Base-by-base conservation (phyloP, 2,113 vertebrate genomes). In the Bos indicus region DNA sequence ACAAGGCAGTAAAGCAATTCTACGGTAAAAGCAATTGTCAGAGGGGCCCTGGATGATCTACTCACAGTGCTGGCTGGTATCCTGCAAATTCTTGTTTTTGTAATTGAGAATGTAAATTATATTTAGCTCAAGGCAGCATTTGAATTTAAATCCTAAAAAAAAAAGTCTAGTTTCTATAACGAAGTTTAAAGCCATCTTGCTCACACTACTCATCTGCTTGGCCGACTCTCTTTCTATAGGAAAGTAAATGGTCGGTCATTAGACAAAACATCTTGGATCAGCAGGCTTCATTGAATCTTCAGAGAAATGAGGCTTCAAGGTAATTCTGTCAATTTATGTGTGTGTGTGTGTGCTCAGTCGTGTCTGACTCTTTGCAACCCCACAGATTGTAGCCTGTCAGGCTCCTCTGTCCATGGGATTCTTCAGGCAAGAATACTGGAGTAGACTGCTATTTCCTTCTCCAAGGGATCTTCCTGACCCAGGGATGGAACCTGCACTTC, bases 61-160 rank as follows among this genome's bases (percentile, higher is more conserved):
- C 59, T 90, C 92, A 60, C 52, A 71, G 19, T 16, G 19, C 23
- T 60, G 25, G 46, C 82, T 90, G 36, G 13, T 78, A 26, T 33
- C 64, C 87, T 90, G 84, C 43, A 82, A 59, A 57, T 28, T 93
- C 87, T 88, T 77, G 67, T 40, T 95, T 87, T 84, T 23, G n/a
- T 77, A 87, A 96, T 64, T 54, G 7, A 43, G 64, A 82, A 93
- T 43, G 14, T 59, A 87, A 87, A 82, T 97, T 91, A 71, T 80
- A 94, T 40, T 83, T 95, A 83, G 78, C 46, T 89, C 71, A 93
- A 93, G 56, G 56, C 57, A 93, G 36, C 11, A 71, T 54, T 62
- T 95, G 83, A 94, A 91, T 83, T 94, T 83, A 89, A 96, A 94
- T 80, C 28, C 71, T 86, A 30, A 77, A 77, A 54, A 85, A 56